Evolutionary conservation across 2,113 vertebrate species (phyloP).

Genomic region (Cyphomyrus discorhynchus): DNA sequence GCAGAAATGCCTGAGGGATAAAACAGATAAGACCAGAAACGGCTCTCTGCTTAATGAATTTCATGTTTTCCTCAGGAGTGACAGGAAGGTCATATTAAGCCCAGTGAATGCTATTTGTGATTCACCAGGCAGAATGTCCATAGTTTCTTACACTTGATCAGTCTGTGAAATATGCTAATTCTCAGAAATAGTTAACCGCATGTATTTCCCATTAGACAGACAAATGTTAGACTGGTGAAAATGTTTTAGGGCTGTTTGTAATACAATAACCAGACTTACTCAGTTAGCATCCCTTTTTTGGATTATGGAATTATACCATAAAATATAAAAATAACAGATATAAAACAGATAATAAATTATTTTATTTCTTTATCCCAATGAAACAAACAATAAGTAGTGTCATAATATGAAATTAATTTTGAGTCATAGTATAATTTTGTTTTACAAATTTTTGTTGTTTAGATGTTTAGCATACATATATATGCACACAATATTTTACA

Average conservation of each 20-base stretch:
- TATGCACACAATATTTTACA: background rate
- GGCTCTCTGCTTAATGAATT: constrained; percentile 13
- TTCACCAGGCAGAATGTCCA: constrained; percentile 10
- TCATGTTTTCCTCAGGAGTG: constrained; percentile 13
- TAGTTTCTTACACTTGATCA: constrained; percentile 56
- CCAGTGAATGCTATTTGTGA: background rate
- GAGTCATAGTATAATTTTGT: background rate
- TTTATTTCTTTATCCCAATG: background rate
- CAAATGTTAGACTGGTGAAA: constrained; percentile 46
- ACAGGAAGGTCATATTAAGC: constrained; percentile 43
- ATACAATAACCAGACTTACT: background rate
- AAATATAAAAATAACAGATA: background rate
- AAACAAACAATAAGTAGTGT: background rate
- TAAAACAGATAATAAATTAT: background rate
- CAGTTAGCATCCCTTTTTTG: background rate
- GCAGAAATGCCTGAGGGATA: constrained; percentile 5
- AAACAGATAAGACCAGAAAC: background rate
- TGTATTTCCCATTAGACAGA: constrained; percentile 62
- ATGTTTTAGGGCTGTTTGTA: background rate
- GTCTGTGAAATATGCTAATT: constrained; percentile 64
- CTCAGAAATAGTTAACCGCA: constrained; percentile 63
- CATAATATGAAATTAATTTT: background rate
- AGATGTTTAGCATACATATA: background rate
- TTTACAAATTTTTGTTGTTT: background rate
- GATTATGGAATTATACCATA: background rate